Evolutionary conservation across 2,888 invertebrate species (phyloP), one percentile per base, ranked within the genome.

Genomic region (Rhingia rostrata): DNA sequence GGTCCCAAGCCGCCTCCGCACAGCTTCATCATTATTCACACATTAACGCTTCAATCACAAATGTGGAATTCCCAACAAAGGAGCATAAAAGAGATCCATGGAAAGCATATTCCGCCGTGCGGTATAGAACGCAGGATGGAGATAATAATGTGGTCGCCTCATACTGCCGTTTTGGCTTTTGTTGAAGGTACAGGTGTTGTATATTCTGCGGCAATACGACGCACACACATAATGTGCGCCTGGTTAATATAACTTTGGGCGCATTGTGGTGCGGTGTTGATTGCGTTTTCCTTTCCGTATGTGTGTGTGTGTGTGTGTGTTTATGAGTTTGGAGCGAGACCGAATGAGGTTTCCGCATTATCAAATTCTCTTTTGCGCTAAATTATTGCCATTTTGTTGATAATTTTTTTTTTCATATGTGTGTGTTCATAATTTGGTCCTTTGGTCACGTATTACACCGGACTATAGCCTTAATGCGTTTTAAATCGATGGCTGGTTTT

Each of bases 41-140:
- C 82, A 78, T 83, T 83, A 83, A 83, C 82, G 72, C 82, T 78
- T 64, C 63, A 79, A 73, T 83, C 78, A 56, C 67, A 73, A 51
- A 72, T 63, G 56, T 37, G 78, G 72, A 72, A 78, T 78, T 61
- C 39, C 51, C 61, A 78, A 72, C 70, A 73, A 78, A 56, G 49
- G 67, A 39, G 12, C 3, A 7, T 41, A 77, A 53, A 63, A 75
- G 72, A 75, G 70, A 41, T 77, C 54, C 30, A 39, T 66, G 64
- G n/a, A 51, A 72, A 60, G 47, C 72, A 53, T 51, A 54, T 67
- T 64, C 12, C 64, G 45, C 63, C 45, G 51, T 30, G 35, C 33
- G 30, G 56, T 30, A 37, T 33, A 43, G 41, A 45, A 61, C 35
- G 22, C 33, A 9, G 39, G 75, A n/a, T 43, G 61, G 33, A 67